Percentiles rank a stretch among this genome's conserved stretches.
These are phyloP conservation scores for Neolamprologus caudopunctatus DNA, from an alignment of 2,113 vertebrate species.

Conservation along the genomic window DNA sequence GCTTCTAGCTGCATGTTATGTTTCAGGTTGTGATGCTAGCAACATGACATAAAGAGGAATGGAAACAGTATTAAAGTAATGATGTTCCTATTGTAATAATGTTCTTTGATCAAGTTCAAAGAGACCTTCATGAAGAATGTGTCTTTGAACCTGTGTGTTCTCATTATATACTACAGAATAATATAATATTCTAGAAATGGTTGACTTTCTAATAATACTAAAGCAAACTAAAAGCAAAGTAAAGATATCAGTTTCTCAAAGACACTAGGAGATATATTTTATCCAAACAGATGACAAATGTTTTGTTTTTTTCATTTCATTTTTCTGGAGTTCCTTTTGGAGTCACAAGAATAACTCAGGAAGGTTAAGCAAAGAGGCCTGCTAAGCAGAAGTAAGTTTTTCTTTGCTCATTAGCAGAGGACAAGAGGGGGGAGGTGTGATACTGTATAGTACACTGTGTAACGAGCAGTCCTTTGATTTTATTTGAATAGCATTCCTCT, in stretches of 20 bases:
- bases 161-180: not conserved
- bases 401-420: not conserved
- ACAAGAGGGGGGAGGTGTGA: not conserved
- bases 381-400: not conserved
- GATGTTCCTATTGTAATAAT: not conserved
- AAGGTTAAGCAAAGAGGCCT: not conserved
- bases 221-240: not conserved
- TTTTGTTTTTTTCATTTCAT: not conserved
- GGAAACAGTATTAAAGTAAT: not conserved
- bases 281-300: not conserved
- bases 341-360: not conserved
- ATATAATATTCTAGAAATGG: not conserved
- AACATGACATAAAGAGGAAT: not conserved
- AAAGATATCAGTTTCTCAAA: not conserved
- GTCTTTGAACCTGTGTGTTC: not conserved
- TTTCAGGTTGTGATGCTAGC: not conserved
- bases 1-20: not conserved
- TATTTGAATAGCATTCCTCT: slow-evolving; percentile 31
- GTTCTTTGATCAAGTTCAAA: not conserved
- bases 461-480: slow-evolving; percentile 16
- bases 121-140: not conserved
- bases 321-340: not conserved
- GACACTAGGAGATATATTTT: not conserved
- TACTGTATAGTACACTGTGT: slow-evolving; percentile 30
- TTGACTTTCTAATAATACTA: not conserved